These are phyloP conservation scores for Lordiphosa stackelbergi DNA, from an alignment of 1,140 invertebrate species.

Conservation along the genomic window DNA sequence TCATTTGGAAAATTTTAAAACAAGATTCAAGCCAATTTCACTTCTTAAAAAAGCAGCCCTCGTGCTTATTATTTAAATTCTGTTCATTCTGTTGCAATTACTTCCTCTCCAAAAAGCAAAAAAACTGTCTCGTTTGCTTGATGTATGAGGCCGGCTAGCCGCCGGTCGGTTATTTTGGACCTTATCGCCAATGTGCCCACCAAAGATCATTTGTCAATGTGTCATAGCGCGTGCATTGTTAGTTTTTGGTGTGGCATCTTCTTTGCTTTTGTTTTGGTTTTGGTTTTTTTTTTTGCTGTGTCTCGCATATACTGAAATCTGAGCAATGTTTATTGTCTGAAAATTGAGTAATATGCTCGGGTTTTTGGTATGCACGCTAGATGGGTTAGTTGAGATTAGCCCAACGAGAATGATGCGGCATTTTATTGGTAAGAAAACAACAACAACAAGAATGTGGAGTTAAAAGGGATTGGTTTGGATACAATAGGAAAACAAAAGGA, in stretches of 20 bases:
- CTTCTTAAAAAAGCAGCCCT: no score
- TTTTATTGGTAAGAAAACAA: slow-evolving; percentile 26
- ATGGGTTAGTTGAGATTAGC: slow-evolving; percentile 62
- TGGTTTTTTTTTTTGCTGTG: slow-evolving; percentile 23
- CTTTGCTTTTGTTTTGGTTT: slow-evolving; percentile 31
- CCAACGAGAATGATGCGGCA: slow-evolving; percentile 42
- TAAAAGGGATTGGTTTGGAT: slow-evolving; percentile 36
- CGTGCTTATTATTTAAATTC: not conserved
- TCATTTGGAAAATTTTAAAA: no score
- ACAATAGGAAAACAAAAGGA: slow-evolving; percentile 6
- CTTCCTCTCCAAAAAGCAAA: slow-evolving; percentile 5
- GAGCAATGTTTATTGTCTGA: slow-evolving; percentile 55
- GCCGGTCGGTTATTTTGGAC: not conserved
- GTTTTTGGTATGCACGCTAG: slow-evolving; percentile 41
- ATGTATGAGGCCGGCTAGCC: slow-evolving; percentile 37
- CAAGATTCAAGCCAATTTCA: no score
- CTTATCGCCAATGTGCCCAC: slow-evolving; percentile 41
- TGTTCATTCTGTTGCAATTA: slow-evolving; percentile 1
- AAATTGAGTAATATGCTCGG: slow-evolving; percentile 65
- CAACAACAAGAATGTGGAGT: slow-evolving; percentile 26
- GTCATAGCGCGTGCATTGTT: slow-evolving; percentile 49
- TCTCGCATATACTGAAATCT: slow-evolving; percentile 41
- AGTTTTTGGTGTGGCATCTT: slow-evolving; percentile 58
- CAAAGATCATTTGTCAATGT: slow-evolving; percentile 66
- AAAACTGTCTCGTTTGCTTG: slow-evolving; percentile 46